Percentiles rank a stretch among this genome's conserved stretches.
phyloP scores from a whole-genome alignment of 2,888 invertebrate species.

The Neuroscelio doddi region DNA sequence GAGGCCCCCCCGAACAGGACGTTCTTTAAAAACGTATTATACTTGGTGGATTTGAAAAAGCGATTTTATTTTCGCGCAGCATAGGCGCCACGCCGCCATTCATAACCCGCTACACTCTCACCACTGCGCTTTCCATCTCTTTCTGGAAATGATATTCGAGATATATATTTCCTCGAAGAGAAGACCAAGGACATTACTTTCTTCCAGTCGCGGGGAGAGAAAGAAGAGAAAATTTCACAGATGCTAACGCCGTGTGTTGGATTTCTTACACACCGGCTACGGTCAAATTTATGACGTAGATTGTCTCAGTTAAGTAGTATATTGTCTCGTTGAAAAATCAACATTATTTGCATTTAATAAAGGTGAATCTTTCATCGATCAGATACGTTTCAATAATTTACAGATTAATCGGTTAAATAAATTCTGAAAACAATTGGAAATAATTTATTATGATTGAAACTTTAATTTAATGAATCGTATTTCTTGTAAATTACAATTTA shows the following conservation, averaged over 20 bases:
- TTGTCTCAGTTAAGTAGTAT: constrained; percentile 41
- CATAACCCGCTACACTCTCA: constrained; percentile 46
- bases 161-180: constrained; percentile 48
- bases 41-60: constrained; percentile 53
- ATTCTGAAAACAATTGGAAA: too few relatives aligned
- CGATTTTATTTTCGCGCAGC: constrained; percentile 53
- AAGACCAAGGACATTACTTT: constrained; percentile 43
- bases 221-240: constrained; percentile 38
- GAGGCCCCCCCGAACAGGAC: constrained; percentile 19
- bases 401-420: constrained; percentile 25
- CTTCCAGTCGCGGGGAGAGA: constrained; percentile 12
- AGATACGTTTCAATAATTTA: not conserved
- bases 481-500: too few relatives aligned
- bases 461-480: too few relatives aligned
- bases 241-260: constrained; percentile 41
- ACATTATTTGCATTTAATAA: constrained; percentile 30
- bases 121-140: constrained; percentile 27
- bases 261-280: constrained; percentile 20
- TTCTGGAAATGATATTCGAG: constrained; percentile 49
- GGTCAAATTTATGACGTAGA: constrained; percentile 33
- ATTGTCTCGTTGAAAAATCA: constrained; percentile 31
- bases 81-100: constrained; percentile 51
- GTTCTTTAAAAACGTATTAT: constrained; percentile 58
- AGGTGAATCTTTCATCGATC: constrained; percentile 25
- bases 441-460: too few relatives aligned